phyloP scores from a whole-genome alignment of 2,113 vertebrate species.

The Cephalopterus ornatus region DNA sequence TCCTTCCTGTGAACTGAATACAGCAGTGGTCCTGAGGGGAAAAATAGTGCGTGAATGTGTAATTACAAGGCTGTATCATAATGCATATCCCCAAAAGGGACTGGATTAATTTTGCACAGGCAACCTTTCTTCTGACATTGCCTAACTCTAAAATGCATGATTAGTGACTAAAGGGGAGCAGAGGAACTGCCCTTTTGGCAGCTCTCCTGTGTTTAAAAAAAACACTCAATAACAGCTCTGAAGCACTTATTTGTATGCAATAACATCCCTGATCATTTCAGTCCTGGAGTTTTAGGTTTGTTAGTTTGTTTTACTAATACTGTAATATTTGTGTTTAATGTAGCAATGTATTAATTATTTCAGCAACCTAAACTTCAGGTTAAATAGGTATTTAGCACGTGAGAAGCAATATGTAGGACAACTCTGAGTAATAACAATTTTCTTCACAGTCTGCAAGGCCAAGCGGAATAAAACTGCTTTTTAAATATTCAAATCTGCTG shows the following conservation, averaged over 20 bases:
- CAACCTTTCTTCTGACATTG: constrained; percentile 49
- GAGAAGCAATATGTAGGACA: neutral
- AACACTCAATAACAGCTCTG: neutral
- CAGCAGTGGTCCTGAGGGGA: neutral
- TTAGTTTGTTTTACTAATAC: neutral
- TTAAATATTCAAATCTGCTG: neutral
- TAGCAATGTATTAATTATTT: neutral
- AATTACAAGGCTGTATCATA: constrained; percentile 33
- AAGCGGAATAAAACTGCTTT: neutral
- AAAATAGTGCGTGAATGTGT: neutral
- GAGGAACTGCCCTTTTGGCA: neutral
- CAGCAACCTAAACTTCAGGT: neutral
- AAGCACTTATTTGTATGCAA: neutral
- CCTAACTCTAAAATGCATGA: constrained; percentile 5
- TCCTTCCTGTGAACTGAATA: neutral
- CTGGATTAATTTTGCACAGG: constrained; percentile 32
- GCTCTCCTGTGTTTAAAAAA: neutral
- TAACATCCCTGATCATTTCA: neutral
- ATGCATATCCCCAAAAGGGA: neutral
- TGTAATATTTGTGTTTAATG: neutral
- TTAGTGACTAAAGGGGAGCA: neutral
- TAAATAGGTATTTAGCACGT: neutral
- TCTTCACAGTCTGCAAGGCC: neutral
- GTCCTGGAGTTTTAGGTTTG: neutral
- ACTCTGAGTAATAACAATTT: neutral